phyloP scores from a whole-genome alignment of 2,888 invertebrate species.

The Idaea straminata region DNA sequence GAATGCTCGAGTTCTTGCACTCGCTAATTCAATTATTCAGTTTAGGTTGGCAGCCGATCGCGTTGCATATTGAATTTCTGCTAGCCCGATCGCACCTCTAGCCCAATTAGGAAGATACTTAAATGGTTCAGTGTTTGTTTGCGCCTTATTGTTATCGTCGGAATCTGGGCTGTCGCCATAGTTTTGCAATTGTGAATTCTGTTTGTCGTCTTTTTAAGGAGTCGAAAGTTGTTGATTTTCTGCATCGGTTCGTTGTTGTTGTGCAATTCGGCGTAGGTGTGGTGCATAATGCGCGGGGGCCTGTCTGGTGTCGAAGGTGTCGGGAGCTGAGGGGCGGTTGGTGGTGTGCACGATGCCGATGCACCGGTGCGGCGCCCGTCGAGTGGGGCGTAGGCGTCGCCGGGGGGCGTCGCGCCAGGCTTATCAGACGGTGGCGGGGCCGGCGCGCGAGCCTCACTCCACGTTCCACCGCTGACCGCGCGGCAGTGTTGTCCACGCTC shows the following conservation, averaged over 20 bases:
- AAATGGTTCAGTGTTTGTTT: conserved; percentile 70
- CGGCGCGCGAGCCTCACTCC: conserved; percentile 78
- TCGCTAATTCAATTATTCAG: conserved; percentile 75
- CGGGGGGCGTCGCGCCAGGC: conserved; percentile 80
- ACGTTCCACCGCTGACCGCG: conserved; percentile 70
- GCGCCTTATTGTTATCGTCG: conserved; percentile 69
- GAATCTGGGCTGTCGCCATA: conserved; percentile 64
- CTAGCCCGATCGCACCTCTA: conserved; percentile 50
- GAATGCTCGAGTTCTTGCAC: conserved; percentile 54
- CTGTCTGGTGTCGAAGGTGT: conserved; percentile 56
- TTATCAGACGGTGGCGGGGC: conserved; percentile 79
- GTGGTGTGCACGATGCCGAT: conserved; percentile 40
- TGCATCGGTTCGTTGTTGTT: conserved; percentile 54
- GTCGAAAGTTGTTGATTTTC: conserved; percentile 74
- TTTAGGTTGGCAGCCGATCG: conserved; percentile 69
- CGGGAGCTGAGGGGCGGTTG: conserved; percentile 68
- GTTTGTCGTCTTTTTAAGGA: conserved; percentile 75
- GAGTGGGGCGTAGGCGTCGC: conserved; percentile 78
- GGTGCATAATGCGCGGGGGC: conserved; percentile 67
- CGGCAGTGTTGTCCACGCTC: conserved; percentile 62
- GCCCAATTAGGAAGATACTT: conserved; percentile 75
- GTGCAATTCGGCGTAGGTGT: conserved; percentile 73
- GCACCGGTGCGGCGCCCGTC: conserved; percentile 62
- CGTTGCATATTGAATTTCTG: conserved; percentile 74
- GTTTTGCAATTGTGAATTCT: conserved; percentile 59